Evolutionary conservation across 35 echinoderm and acorn worm species (phyloP), one percentile per base, ranked within the genome.

Genomic region (Chiridota heheva): DNA sequence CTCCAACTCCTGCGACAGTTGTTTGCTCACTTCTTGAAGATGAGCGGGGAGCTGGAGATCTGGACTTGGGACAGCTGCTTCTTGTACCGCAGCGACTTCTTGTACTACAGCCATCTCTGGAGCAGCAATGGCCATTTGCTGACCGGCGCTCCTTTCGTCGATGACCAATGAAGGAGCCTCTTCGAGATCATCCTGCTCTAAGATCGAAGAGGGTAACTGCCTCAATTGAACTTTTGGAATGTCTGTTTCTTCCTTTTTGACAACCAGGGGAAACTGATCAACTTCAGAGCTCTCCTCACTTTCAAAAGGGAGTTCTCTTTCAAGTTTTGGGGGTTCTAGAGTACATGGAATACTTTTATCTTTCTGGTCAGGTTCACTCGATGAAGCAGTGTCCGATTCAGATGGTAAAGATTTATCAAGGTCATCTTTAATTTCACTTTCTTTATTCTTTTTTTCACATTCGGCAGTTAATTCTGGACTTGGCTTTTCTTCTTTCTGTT

Each of bases 1-100:
- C 49, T 96, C 88, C 46, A 96, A 67, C 62, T 96, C 87, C 46
- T 96, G 82, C 15, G 82, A 86, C 17, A 96, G 83, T 64, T 96
- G 92, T 42, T 96, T 83, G 62, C 92, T 96, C 43, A 96, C 73
- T 45, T 86, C 82, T 71, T 82, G 82, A 17, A 96, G 78, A 44
- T 96, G 84, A 44, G 75, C 47, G 5, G 92, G 92, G 53, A 96
- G 65, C 55, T 87, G 85, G 25, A 73, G 78, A 20, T 91, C 82
- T 27, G 75, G 75, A 7, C 51, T 78, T 8, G 75, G 36, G 18
- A 57, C 51, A 34, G 58, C 62, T 3, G 75, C 51, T 25, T 49
- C 42, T 58, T 42, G 22, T 53, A 22, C 10, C 10, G 48, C 48
- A 0, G 82, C 87, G 27, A 63, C 61, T 5, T 81, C 63, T 0